Conservation (phyloP, 2,888 invertebrate genomes). For the Ennomos erosarius region DNA sequence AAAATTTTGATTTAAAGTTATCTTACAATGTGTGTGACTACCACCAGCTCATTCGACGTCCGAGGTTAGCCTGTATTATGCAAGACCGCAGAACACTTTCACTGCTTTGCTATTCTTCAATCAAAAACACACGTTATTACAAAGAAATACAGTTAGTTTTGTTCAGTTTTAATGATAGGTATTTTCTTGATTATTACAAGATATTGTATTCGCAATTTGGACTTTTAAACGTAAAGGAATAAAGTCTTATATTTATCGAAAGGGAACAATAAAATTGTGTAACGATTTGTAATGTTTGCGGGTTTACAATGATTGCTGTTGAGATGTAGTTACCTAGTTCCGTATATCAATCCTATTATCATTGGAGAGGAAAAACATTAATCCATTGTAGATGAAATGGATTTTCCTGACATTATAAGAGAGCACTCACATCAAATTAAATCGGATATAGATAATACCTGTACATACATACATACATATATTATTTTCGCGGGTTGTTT, state of each 20-base stretch:
- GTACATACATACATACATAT: no score
- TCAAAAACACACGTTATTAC: conserved; percentile 52
- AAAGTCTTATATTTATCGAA: conserved; percentile 10
- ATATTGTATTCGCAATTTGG: conserved; percentile 29
- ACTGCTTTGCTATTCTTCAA: conserved; percentile 52
- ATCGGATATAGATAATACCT: no score
- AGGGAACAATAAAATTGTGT: background rate
- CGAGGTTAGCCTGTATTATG: conserved; percentile 71
- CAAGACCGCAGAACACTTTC: conserved; percentile 73
- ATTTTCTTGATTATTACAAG: conserved; percentile 38
- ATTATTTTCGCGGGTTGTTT: no score
- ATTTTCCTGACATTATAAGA: conserved; percentile 22
- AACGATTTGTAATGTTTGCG: conserved; percentile 27
- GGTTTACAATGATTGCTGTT: conserved; percentile 22
- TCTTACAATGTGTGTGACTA: conserved; percentile 48
- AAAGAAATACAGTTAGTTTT: conserved; percentile 18
- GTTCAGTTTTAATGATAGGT: conserved; percentile 10
- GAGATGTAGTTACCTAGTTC: conserved; percentile 26
- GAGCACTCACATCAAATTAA: background rate
- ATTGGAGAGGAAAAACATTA: conserved; percentile 16
- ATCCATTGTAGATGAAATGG: conserved; percentile 21
- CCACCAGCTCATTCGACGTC: conserved; percentile 52
- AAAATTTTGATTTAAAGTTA: conserved; percentile 27
- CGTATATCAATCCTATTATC: conserved; percentile 16
- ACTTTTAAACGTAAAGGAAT: conserved; percentile 13